Evolutionary conservation across 2,113 vertebrate genomes (phyloP).

Genomic region (Poeciliopsis retropinna): DNA sequence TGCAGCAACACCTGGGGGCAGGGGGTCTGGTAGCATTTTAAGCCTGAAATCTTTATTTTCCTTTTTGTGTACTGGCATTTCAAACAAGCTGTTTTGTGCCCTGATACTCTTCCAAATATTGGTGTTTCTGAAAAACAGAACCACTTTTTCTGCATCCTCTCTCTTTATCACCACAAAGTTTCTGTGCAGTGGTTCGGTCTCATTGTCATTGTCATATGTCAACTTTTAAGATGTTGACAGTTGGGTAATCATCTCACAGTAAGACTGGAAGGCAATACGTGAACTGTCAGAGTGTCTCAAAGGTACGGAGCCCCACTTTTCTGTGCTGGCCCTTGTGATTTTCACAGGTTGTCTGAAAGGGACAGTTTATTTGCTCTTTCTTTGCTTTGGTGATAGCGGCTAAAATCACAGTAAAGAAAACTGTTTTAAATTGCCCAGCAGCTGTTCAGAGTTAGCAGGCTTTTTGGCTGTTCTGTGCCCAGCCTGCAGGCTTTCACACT

Average conservation of each 20-base stretch:
- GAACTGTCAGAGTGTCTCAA: slow-evolving; percentile 52
- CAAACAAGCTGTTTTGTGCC: too few relatives aligned
- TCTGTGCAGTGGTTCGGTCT: background rate
- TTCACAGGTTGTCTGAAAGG: background rate
- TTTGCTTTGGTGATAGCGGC: slow-evolving; percentile 72
- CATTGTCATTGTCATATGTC: slow-evolving; percentile 33
- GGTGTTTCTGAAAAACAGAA: too few relatives aligned
- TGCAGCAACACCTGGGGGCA: too few relatives aligned
- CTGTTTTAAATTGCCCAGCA: slow-evolving; percentile 77
- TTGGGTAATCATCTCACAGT: slow-evolving; percentile 70
- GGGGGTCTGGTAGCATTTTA: too few relatives aligned
- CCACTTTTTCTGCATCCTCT: too few relatives aligned
- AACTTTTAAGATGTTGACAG: slow-evolving; percentile 71
- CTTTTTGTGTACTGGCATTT: too few relatives aligned
- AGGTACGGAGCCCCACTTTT: slow-evolving; percentile 47
- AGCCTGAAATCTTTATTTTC: too few relatives aligned
- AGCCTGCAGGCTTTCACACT: slow-evolving; percentile 38
- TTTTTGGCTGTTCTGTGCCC: slow-evolving; percentile 45
- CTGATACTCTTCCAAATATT: too few relatives aligned
- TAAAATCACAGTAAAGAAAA: slow-evolving; percentile 85
- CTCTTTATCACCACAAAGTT: background rate
- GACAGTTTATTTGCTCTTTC: slow-evolving; percentile 2
- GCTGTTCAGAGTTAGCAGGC: slow-evolving; percentile 31
- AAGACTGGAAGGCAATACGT: slow-evolving; percentile 55
- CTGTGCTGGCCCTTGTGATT: slow-evolving; percentile 19